phyloP scores from a whole-genome alignment of 1,140 invertebrate genomes.

The Plectrocnemia conspersa region DNA sequence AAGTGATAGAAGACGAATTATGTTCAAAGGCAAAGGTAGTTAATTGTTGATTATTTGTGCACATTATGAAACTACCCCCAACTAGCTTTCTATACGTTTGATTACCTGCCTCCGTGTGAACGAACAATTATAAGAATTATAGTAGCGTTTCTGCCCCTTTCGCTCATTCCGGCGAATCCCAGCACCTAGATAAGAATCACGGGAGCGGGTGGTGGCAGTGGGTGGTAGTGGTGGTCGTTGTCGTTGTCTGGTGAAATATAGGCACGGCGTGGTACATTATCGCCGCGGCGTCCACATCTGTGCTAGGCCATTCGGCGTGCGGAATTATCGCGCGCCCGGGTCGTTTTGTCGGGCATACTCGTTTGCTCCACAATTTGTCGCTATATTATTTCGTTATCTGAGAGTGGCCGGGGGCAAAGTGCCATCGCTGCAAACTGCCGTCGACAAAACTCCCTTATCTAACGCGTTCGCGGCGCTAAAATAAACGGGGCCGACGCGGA shows the following conservation, averaged over 20 bases:
- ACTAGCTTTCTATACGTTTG: too few relatives aligned
- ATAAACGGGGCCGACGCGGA: constrained; percentile 20
- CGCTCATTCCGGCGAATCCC: too few relatives aligned
- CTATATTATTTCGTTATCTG: constrained; percentile 37
- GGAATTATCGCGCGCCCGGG: constrained; percentile 33
- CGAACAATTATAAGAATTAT: too few relatives aligned
- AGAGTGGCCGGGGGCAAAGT: constrained; percentile 32
- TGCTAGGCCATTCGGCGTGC: constrained; percentile 29
- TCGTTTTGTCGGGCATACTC: constrained; percentile 35
- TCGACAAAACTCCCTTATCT: constrained; percentile 35
- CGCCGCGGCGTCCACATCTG: constrained; percentile 31
- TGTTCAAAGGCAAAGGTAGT: too few relatives aligned
- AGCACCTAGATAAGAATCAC: constrained; percentile 29
- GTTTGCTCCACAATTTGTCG: constrained; percentile 37
- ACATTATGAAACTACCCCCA: too few relatives aligned
- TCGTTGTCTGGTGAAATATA: too few relatives aligned
- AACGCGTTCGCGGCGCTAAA: constrained; percentile 28
- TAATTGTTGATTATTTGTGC: too few relatives aligned
- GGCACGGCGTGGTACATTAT: constrained; percentile 35
- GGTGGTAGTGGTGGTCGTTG: too few relatives aligned
- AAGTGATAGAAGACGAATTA: too few relatives aligned
- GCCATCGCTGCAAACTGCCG: constrained; percentile 36
- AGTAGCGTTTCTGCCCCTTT: too few relatives aligned
- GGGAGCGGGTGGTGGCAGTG: too few relatives aligned
- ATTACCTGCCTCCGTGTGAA: too few relatives aligned